A percentile compares a stretch with the other conserved stretches of the same genome.
Conservation (phyloP, 2,797 vertebrate genomes). For the Sciaenops ocellatus region DNA sequence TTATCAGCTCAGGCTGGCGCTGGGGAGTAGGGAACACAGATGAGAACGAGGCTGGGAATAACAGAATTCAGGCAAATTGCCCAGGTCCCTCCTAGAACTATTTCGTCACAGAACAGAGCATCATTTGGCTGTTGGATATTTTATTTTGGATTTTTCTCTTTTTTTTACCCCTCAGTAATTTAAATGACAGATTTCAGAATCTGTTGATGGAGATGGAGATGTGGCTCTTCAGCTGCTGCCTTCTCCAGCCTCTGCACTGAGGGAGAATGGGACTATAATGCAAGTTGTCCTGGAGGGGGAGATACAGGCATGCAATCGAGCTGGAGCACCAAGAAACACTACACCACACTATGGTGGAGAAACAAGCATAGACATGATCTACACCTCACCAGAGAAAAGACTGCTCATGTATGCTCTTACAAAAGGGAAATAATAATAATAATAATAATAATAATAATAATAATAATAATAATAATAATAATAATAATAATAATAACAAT, state of each 20-base stretch:
- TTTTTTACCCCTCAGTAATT: conserved; percentile 28
- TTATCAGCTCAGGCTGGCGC: conserved; percentile 85
- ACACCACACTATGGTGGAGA: conserved; percentile 37
- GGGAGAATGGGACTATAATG: conserved; percentile 75
- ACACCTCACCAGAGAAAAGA: conserved; percentile 34
- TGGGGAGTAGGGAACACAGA: conserved; percentile 75
- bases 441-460: conserved; percentile 16
- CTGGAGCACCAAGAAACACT: conserved; percentile 56
- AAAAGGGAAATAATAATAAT: conserved; percentile 18
- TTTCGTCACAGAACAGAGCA: conserved; percentile 66
- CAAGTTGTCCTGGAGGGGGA: conserved; percentile 88
- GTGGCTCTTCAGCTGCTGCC: conserved; percentile 43
- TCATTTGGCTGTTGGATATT: conserved; percentile 63
- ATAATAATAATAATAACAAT: conserved; percentile 7
- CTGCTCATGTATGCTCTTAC: conserved; percentile 2
- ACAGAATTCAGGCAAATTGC: conserved; percentile 74
- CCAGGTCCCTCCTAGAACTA: conserved; percentile 55
- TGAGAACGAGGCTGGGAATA: conserved; percentile 67
- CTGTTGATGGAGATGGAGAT: conserved; percentile 47
- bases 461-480: conserved; percentile 9
- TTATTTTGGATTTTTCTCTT: conserved; percentile 41
- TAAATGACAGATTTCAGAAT: conserved; percentile 65
- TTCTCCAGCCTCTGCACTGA: conserved; percentile 50
- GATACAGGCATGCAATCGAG: conserved; percentile 85
- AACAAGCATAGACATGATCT: conserved; percentile 53